Evolutionary conservation across 2,888 invertebrate genomes (phyloP).

Genomic region (Bellardia pandia): DNA sequence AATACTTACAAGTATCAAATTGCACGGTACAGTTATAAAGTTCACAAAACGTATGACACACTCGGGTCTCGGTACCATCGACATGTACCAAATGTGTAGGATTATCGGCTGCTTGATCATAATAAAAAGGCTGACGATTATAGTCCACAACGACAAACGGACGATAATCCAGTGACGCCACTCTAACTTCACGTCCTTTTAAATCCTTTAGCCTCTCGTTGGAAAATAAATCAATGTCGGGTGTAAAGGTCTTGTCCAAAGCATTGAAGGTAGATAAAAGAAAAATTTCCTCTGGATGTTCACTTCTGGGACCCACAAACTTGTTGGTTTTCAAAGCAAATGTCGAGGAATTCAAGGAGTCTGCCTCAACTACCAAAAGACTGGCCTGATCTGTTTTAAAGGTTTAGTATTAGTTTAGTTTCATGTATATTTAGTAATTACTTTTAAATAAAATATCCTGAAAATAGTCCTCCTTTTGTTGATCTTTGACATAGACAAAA

Average conservation of each 20-base stretch:
- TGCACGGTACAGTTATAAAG: conserved; percentile 84
- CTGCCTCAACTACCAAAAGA: conserved; percentile 77
- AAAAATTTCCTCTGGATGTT: conserved; percentile 73
- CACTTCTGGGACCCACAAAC: conserved; percentile 77
- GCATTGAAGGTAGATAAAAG: conserved; percentile 76
- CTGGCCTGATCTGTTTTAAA: conserved; percentile 79
- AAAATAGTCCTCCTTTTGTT: conserved; percentile 71
- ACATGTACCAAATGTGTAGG: conserved; percentile 76
- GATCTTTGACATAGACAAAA: conserved; percentile 77
- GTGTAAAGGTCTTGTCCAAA: conserved; percentile 32
- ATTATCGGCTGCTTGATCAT: conserved; percentile 74
- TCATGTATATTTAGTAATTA: conserved; percentile 39
- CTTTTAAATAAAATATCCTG: conserved; percentile 76
- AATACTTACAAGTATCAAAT: conserved; percentile 79
- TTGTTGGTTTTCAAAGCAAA: conserved; percentile 80
- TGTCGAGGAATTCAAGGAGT: conserved; percentile 72
- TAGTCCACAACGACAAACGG: conserved; percentile 80
- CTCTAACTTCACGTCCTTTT: conserved; percentile 78
- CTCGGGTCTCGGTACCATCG: conserved; percentile 86
- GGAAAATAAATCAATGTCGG: conserved; percentile 67
- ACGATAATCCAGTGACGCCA: conserved; percentile 80
- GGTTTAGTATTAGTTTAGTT: background rate
- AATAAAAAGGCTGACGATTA: conserved; percentile 74
- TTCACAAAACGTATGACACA: conserved; percentile 82
- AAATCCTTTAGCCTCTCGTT: conserved; percentile 77